Percentiles rank a stretch among this genome's conserved stretches.
Conservation (phyloP, 2,888 invertebrate species). For the Ceriagrion tenellum region DNA sequence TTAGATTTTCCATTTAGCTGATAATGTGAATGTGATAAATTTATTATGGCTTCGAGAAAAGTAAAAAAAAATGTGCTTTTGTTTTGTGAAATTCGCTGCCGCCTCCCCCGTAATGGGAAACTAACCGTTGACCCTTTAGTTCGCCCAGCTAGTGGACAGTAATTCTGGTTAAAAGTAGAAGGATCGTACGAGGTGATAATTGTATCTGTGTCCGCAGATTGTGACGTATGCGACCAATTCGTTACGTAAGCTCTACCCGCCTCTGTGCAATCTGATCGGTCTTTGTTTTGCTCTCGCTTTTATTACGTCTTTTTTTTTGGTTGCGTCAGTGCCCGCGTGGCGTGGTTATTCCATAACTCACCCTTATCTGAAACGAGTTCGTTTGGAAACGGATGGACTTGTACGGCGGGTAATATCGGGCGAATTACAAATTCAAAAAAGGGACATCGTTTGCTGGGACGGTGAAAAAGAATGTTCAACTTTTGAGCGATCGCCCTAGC, state of each 20-base stretch:
- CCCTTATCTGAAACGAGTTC: conserved; percentile 51
- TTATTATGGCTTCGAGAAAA: not conserved
- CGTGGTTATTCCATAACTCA: conserved; percentile 60
- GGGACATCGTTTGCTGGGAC: not conserved
- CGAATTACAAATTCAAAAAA: conserved; percentile 40
- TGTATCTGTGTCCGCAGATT: conserved; percentile 42
- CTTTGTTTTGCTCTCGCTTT: conserved; percentile 23
- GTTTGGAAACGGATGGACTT: conserved; percentile 34
- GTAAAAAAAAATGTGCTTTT: not conserved
- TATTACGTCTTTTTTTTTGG: conserved; percentile 7
- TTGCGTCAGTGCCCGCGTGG: conserved; percentile 10
- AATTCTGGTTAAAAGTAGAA: not conserved
- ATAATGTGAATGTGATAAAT: not conserved
- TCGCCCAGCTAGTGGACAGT: not conserved
- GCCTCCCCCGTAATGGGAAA: not conserved
- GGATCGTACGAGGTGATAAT: not conserved
- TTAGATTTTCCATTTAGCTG: not conserved
- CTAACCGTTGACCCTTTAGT: not conserved
- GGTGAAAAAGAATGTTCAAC: not conserved
- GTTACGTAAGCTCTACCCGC: conserved; percentile 44
- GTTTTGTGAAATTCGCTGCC: not conserved
- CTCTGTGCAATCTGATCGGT: not conserved
- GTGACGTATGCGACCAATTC: conserved; percentile 60
- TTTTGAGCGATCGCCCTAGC: not conserved
- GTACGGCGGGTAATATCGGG: conserved; percentile 11